Evolutionary conservation across 1,140 invertebrate genomes (phyloP).

Genomic region (Stegodyphus mimosarum): DNA sequence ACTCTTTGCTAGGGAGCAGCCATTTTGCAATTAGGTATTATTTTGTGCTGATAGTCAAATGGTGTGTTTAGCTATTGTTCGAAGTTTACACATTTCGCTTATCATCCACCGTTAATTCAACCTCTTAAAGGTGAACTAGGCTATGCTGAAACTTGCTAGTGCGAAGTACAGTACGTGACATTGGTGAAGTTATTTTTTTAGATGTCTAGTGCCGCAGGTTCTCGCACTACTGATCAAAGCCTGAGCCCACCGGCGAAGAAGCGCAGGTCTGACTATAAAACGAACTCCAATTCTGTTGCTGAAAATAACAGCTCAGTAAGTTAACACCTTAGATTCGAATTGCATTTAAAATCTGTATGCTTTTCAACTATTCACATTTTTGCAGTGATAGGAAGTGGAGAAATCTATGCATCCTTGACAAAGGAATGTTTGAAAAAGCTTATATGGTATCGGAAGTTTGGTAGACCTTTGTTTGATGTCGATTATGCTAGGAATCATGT

Average conservation of each 20-base stretch:
- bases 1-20: constrained; percentile 30
- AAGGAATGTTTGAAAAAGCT: no score
- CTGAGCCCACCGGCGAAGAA: constrained; percentile 61
- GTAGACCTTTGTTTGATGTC: no score
- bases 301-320: constrained; percentile 59
- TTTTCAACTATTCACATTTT: no score
- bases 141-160: constrained; percentile 49
- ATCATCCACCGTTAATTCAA: neutral
- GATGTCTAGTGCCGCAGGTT: constrained; percentile 61
- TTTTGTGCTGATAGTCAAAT: neutral
- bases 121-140: neutral
- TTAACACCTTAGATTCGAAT: no score
- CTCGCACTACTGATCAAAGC: constrained; percentile 48
- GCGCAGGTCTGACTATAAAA: constrained; percentile 34
- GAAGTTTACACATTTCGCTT: neutral
- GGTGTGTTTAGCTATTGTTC: neutral
- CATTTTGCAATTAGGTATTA: constrained; percentile 19
- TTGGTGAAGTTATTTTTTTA: constrained; percentile 58
- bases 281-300: constrained; percentile 27
- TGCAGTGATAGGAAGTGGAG: no score
- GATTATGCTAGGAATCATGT: no score
- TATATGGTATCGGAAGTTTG: no score
- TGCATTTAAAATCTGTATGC: no score
- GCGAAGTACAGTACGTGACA: constrained; percentile 54
- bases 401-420: no score